Evolutionary conservation across 2,113 vertebrate genomes (phyloP).

Genomic region (Nannospalax galili): DNA sequence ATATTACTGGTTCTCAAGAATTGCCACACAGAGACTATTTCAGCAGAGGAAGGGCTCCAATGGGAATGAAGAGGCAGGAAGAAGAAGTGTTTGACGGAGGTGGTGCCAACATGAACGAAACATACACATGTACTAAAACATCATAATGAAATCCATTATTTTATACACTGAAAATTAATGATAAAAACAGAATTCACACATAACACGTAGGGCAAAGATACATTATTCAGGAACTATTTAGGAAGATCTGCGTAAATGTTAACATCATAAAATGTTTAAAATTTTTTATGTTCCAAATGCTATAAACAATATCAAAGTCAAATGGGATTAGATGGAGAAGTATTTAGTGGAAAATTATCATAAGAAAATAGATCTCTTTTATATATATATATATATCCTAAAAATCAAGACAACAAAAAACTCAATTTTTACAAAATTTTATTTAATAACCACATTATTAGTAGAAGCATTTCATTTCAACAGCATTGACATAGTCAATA

Average conservation of each 20-base stretch:
- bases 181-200: background rate
- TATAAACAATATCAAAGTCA: constrained; percentile 42
- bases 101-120: too few relatives aligned
- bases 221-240: background rate
- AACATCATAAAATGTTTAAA: background rate
- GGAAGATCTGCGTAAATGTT: background rate
- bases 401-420: constrained; percentile 37
- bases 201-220: background rate
- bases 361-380: background rate
- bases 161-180: too few relatives aligned
- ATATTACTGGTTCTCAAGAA: background rate
- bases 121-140: background rate
- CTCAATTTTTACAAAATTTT: background rate
- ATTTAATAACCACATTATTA: too few relatives aligned
- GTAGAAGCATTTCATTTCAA: too few relatives aligned
- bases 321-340: background rate
- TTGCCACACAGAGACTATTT: background rate
- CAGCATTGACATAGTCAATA: too few relatives aligned
- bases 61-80: too few relatives aligned
- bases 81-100: too few relatives aligned
- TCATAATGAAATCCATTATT: too few relatives aligned
- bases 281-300: background rate
- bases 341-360: background rate
- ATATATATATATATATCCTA: background rate
- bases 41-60: too few relatives aligned